Percentiles rank a stretch among this genome's conserved stretches.
phyloP scores from a whole-genome alignment of 2,888 invertebrate genomes.

The Drosophila pseudotalamancana region DNA sequence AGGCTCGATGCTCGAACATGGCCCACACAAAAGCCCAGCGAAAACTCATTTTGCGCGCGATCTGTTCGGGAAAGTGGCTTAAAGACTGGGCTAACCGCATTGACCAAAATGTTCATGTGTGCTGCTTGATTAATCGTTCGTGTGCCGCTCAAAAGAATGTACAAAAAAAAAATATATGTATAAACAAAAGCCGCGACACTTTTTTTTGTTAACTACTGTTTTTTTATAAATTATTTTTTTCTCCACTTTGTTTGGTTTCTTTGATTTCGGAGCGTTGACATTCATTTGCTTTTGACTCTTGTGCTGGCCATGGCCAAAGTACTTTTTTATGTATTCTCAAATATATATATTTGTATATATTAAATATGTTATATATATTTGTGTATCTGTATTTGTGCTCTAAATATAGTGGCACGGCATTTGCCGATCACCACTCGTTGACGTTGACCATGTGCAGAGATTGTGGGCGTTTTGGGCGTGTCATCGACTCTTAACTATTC shows the following conservation, averaged over 20 bases:
- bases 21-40: constrained; percentile 39
- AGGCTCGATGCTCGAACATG: constrained; percentile 7
- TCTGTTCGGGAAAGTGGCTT: constrained; percentile 49
- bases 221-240: neutral
- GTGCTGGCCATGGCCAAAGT: constrained; percentile 53
- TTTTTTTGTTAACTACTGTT: constrained; percentile 49
- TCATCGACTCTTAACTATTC: constrained; percentile 41
- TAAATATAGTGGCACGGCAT: constrained; percentile 63
- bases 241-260: constrained; percentile 10
- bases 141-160: constrained; percentile 36
- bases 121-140: constrained; percentile 68
- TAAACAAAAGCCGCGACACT: constrained; percentile 31
- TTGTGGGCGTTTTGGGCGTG: constrained; percentile 57
- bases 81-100: constrained; percentile 57
- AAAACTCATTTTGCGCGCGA: constrained; percentile 39
- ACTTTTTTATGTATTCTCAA: constrained; percentile 43
- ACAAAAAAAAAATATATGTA: neutral
- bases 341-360: constrained; percentile 37
- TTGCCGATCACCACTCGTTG: constrained; percentile 53
- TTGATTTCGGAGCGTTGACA: constrained; percentile 65
- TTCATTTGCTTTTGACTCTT: constrained; percentile 49
- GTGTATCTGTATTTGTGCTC: constrained; percentile 36
- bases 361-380: constrained; percentile 25
- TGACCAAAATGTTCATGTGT: constrained; percentile 34
- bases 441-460: constrained; percentile 61